These are phyloP conservation scores for Oncorhynchus keta DNA, from an alignment of 2,113 vertebrate genomes.

Conservation along the genomic window DNA sequence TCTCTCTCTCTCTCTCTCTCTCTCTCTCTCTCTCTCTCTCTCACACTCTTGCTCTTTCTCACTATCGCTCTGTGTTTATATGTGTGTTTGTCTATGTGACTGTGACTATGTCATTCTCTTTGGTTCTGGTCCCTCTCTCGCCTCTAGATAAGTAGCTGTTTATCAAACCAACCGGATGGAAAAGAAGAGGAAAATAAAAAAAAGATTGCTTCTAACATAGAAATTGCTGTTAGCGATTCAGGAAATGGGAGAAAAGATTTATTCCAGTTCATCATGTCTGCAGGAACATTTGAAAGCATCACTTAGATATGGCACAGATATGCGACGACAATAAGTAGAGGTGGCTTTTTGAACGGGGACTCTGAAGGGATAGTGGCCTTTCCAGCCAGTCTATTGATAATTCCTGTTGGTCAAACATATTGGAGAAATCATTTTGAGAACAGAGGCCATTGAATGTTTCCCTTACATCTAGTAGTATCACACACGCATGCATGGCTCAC, in stretches of 20 bases:
- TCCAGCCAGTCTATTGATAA: too few species aligned
- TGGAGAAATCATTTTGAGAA: too few species aligned
- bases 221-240: background rate
- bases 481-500: too few species aligned
- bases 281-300: background rate
- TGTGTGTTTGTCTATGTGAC: background rate
- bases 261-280: background rate
- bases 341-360: background rate
- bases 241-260: background rate
- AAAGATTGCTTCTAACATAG: background rate
- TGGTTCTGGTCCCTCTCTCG: background rate
- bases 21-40: background rate
- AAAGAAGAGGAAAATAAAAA: background rate
- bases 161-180: conserved; percentile 40
- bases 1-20: background rate
- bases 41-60: background rate
- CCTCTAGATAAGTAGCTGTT: conserved; percentile 34
- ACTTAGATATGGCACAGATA: background rate
- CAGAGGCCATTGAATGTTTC: too few species aligned
- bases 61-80: background rate
- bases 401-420: too few species aligned
- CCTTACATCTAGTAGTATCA: too few species aligned
- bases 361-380: background rate
- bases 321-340: background rate
- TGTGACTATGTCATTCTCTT: background rate